Percentiles rank a stretch among this genome's conserved stretches.
phyloP scores from a whole-genome alignment of 2,888 invertebrate genomes.

The Microplitis deprimator region DNA sequence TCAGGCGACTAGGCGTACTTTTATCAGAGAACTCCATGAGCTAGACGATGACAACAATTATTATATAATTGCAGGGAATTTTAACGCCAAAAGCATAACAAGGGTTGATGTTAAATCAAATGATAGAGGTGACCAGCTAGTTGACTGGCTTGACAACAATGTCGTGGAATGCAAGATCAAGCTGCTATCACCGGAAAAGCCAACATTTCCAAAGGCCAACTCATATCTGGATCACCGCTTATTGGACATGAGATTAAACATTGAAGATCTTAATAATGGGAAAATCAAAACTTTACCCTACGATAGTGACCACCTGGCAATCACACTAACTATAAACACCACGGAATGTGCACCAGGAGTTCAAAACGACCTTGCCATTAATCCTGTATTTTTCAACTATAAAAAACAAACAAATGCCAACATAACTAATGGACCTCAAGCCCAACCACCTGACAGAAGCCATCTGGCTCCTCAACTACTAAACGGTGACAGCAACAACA shows the following conservation, averaged over 20 bases:
- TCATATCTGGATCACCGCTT: slow-evolving; percentile 23
- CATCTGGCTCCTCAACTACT: too few relatives aligned
- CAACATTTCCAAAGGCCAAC: not conserved
- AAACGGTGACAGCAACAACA: too few relatives aligned
- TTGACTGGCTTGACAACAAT: slow-evolving; percentile 5
- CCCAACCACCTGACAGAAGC: too few relatives aligned
- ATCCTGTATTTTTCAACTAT: too few relatives aligned
- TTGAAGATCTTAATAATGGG: not conserved
- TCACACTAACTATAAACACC: not conserved
- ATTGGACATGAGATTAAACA: not conserved
- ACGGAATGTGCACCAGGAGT: too few relatives aligned
- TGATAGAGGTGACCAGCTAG: slow-evolving; percentile 21
- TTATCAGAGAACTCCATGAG: slow-evolving; percentile 35
- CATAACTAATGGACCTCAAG: too few relatives aligned
- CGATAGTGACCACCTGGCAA: slow-evolving; percentile 35
- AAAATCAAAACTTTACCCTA: slow-evolving; percentile 20
- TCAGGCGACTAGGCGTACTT: slow-evolving; percentile 17
- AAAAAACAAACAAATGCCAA: too few relatives aligned
- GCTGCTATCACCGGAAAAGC: not conserved
- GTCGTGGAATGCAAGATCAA: not conserved
- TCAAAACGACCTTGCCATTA: too few relatives aligned
- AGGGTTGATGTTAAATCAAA: slow-evolving; percentile 18
- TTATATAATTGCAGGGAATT: slow-evolving; percentile 46
- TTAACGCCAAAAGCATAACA: slow-evolving; percentile 44
- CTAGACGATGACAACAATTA: slow-evolving; percentile 34